Conservation (phyloP, 2,888 invertebrate genomes). For the Melanostoma mellinum region DNA sequence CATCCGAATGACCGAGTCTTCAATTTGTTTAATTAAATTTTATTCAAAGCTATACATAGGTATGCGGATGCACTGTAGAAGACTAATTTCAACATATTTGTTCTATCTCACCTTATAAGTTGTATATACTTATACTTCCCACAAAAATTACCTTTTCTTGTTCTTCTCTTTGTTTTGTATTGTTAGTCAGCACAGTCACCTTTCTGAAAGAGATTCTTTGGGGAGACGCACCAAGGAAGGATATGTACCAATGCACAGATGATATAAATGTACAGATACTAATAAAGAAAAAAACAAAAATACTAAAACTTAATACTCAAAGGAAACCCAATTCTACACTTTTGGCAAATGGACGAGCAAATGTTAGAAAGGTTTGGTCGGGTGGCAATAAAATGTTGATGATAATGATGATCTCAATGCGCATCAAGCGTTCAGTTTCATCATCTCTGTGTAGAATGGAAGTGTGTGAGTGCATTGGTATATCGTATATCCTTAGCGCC, state of each 20-base stretch:
- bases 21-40: conserved; percentile 69
- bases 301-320: conserved; percentile 35
- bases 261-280: not conserved
- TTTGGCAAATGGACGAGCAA: conserved; percentile 34
- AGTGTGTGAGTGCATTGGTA: not conserved
- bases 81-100: conserved; percentile 48
- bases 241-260: not conserved
- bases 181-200: conserved; percentile 7
- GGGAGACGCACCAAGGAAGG: conserved; percentile 43
- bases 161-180: conserved; percentile 6
- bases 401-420: conserved; percentile 54
- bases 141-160: conserved; percentile 17
- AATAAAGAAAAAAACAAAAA: not conserved
- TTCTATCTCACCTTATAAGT: conserved; percentile 35
- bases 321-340: conserved; percentile 57
- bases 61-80: not conserved
- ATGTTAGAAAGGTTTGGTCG: not conserved
- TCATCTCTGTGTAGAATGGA: not conserved
- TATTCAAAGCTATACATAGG: conserved; percentile 23
- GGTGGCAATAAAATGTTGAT: conserved; percentile 18
- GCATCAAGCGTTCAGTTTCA: conserved; percentile 26
- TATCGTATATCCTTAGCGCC: conserved; percentile 14
- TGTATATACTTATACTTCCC: conserved; percentile 46
- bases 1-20: conserved; percentile 20
- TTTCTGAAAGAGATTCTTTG: conserved; percentile 32